A percentile compares a stretch with the other conserved stretches of the same genome.
phyloP scores from a whole-genome alignment of 2,797 vertebrate species.

The Myripristis jacobus region DNA sequence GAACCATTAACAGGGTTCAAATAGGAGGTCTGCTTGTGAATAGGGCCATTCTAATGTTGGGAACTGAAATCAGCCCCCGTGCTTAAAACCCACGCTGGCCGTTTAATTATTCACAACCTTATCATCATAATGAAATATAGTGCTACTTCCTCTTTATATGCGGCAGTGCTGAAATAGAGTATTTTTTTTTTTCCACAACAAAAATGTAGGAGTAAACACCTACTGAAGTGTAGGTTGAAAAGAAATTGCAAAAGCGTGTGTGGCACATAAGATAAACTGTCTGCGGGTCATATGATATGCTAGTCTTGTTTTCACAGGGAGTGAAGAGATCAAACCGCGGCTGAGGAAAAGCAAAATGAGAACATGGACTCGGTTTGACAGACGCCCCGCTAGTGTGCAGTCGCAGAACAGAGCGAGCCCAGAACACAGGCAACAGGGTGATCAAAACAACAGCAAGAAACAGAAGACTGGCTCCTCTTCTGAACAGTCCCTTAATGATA shows the following conservation, averaged over 20 bases:
- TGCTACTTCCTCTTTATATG: background rate
- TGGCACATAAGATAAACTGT: no score
- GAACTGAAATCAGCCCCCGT: no score
- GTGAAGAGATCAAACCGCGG: conserved; percentile 22
- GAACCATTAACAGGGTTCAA: conserved; percentile 49
- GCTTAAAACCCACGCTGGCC: conserved; percentile 47
- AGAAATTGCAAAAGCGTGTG: background rate
- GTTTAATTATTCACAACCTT: conserved; percentile 66
- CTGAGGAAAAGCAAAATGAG: conserved; percentile 9
- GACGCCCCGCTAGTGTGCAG: conserved; percentile 32
- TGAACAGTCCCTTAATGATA: conserved; percentile 46
- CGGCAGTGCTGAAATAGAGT: conserved; percentile 23
- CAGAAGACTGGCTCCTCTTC: conserved; percentile 48
- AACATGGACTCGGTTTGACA: conserved; percentile 3
- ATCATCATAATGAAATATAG: conserved; percentile 53
- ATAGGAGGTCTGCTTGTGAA: conserved; percentile 55
- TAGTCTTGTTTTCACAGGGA: conserved; percentile 7
- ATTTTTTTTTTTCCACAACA: background rate
- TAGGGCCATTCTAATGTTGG: conserved; percentile 36
- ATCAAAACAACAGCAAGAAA: conserved; percentile 44
- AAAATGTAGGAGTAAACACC: conserved; percentile 14
- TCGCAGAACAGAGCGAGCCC: conserved; percentile 12
- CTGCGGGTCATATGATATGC: no score
- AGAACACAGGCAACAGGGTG: conserved; percentile 45
- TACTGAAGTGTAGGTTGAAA: background rate